These are phyloP conservation scores for Ceratoteleas bidentatus DNA, from an alignment of 1,140 invertebrate genomes.

Conservation along the genomic window DNA sequence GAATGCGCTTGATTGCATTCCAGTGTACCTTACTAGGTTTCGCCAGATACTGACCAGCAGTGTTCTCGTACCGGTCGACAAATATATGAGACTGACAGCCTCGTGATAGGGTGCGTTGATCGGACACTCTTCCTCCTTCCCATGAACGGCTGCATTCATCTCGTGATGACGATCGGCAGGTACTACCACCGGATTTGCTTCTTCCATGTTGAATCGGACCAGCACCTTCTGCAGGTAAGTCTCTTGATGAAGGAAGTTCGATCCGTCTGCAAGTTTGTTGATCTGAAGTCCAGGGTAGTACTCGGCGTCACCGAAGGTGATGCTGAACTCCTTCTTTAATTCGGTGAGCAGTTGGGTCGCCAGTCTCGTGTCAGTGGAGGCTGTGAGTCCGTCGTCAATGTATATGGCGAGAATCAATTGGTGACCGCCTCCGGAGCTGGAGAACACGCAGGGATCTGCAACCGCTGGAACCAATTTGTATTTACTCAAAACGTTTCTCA, in stretches of 20 bases:
- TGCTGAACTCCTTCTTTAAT: constrained; percentile 35
- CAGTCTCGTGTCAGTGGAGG: too few species aligned
- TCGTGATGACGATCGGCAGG: constrained; percentile 20
- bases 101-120: too few species aligned
- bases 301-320: constrained; percentile 30
- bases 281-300: constrained; percentile 37
- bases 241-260: constrained; percentile 47
- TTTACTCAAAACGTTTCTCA: constrained; percentile 24
- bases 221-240: constrained; percentile 22
- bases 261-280: constrained; percentile 11
- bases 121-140: constrained; percentile 2
- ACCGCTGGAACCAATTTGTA: too few species aligned
- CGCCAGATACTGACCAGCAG: constrained; percentile 60
- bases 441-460: neutral
- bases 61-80: constrained; percentile 74
- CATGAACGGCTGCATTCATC: constrained; percentile 11
- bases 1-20: constrained; percentile 60
- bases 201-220: constrained; percentile 29
- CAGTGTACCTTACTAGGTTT: constrained; percentile 37
- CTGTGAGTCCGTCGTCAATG: too few species aligned
- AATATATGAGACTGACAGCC: constrained; percentile 74
- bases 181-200: constrained; percentile 21
- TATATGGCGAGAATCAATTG: neutral
- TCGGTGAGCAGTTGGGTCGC: neutral
- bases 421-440: neutral